phyloP scores from a whole-genome alignment of 2,797 vertebrate genomes.

The Cichlasoma orientale region DNA sequence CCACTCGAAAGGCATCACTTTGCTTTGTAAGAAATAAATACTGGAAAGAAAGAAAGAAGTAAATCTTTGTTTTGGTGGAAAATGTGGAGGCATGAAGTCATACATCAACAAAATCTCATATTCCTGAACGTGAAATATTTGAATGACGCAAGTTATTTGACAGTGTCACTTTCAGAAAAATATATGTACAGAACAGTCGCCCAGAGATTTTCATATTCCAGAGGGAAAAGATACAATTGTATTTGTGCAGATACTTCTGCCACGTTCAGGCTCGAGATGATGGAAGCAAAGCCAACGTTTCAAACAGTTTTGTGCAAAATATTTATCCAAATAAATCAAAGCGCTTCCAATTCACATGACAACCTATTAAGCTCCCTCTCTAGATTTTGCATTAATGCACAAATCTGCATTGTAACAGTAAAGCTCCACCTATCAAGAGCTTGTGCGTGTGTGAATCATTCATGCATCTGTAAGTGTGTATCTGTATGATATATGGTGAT shows the following conservation, averaged over 20 bases:
- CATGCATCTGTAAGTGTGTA: conserved; percentile 73
- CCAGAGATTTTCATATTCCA: not conserved
- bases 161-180: not conserved
- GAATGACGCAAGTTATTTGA: not conserved
- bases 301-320: conserved; percentile 28
- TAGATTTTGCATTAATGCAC: conserved; percentile 62
- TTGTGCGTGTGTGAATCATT: conserved; percentile 48
- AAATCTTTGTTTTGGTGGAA: conserved; percentile 20
- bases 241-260: not conserved
- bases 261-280: not conserved
- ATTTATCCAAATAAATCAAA: conserved; percentile 53
- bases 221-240: not conserved
- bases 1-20: not conserved
- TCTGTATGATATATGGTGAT: conserved; percentile 81
- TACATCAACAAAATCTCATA: conserved; percentile 36
- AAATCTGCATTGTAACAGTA: conserved; percentile 68
- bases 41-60: not conserved
- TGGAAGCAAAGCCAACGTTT: conserved; percentile 25
- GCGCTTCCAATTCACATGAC: conserved; percentile 35
- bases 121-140: not conserved
- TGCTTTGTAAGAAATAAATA: not conserved
- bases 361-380: conserved; percentile 50
- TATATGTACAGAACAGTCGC: not conserved
- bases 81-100: not conserved
- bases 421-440: conserved; percentile 55